phyloP scores from a whole-genome alignment of 2,113 vertebrate genomes.

The Eulemur macaco region DNA sequence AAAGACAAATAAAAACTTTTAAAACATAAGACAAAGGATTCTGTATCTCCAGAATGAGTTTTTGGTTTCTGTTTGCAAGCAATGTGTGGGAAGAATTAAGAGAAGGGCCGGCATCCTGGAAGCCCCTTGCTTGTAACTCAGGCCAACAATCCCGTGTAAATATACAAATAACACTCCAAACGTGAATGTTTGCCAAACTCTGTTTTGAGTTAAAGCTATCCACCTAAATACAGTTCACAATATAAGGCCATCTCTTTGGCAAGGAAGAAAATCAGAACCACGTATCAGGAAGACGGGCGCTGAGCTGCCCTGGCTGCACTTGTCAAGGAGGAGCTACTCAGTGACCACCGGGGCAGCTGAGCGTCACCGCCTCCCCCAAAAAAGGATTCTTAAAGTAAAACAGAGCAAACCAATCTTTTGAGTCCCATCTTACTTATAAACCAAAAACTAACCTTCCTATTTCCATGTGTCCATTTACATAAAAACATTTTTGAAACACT shows the following conservation, averaged over 20 bases:
- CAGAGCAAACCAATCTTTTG: neutral
- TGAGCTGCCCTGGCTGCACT: neutral
- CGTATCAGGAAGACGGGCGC: neutral
- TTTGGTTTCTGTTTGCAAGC: neutral
- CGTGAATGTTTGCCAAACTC: neutral
- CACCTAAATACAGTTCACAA: neutral
- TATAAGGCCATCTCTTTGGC: neutral
- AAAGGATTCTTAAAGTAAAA: conserved; percentile 5
- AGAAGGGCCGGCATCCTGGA: neutral
- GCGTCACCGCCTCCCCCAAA: neutral
- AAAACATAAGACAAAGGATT: conserved; percentile 14
- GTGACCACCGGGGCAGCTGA: neutral
- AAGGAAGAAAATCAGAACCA: conserved; percentile 34
- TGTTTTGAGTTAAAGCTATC: neutral
- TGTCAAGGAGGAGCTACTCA: neutral
- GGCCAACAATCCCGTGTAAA: neutral
- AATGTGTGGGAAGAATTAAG: neutral
- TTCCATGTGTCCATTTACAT: neutral
- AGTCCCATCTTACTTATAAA: neutral
- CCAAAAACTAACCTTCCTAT: neutral
- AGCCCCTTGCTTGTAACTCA: neutral
- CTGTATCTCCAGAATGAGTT: neutral
- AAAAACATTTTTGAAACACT: neutral
- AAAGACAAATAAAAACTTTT: neutral
- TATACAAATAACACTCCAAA: neutral